Percentiles rank a stretch among this genome's conserved stretches.
Conservation (phyloP, 2,888 invertebrate species). For the Lomographa bimaculata region DNA sequence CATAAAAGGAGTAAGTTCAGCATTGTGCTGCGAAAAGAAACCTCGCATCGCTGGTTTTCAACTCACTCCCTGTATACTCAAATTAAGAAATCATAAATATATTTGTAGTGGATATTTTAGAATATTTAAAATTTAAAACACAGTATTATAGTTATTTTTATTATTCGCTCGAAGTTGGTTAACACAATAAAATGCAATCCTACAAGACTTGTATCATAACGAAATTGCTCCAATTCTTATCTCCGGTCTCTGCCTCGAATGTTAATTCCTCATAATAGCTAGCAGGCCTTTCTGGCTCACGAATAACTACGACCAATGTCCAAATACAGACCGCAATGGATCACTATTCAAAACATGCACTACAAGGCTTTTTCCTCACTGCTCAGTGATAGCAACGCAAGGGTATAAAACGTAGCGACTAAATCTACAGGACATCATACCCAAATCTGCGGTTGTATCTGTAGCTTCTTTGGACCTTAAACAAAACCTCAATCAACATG, state of each 20-base stretch:
- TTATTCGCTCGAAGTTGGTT: too few species aligned
- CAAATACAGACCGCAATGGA: constrained; percentile 13
- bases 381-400: constrained; percentile 37
- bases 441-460: constrained; percentile 22
- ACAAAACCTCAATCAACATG: constrained; percentile 48
- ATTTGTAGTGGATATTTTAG: too few species aligned
- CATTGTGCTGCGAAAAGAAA: too few species aligned
- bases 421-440: constrained; percentile 30
- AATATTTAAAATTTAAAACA: too few species aligned
- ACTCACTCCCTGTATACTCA: too few species aligned
- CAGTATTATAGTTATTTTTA: too few species aligned
- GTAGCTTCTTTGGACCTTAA: constrained; percentile 19
- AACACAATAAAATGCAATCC: too few species aligned
- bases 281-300: too few species aligned
- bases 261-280: neutral
- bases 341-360: constrained; percentile 50
- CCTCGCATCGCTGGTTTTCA: too few species aligned
- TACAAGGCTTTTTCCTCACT: constrained; percentile 50
- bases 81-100: too few species aligned
- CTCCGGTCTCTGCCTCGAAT: neutral
- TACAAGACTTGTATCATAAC: too few species aligned
- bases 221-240: constrained; percentile 7
- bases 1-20: too few species aligned
- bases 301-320: constrained; percentile 18
- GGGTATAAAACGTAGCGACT: constrained; percentile 51